Conservation (phyloP, 2,888 invertebrate species). For the Cistogaster globosa region DNA sequence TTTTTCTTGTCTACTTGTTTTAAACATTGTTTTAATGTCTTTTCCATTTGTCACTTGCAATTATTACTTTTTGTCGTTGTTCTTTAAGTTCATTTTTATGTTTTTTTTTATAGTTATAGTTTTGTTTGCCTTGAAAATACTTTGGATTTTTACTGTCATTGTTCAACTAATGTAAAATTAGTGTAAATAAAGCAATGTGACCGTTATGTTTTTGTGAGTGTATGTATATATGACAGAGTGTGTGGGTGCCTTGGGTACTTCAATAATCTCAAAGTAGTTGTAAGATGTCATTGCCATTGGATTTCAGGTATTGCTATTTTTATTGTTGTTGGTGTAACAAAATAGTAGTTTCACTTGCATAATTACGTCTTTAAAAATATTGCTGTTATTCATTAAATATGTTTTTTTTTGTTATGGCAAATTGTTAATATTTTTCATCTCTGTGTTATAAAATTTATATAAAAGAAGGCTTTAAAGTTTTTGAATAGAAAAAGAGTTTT, state of each 20-base stretch:
- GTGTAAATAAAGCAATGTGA: conserved; percentile 63
- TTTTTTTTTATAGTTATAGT: conserved; percentile 40
- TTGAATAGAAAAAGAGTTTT: background rate
- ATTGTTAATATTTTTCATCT: background rate
- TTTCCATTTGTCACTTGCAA: conserved; percentile 70
- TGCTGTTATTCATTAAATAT: conserved; percentile 77
- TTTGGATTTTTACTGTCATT: conserved; percentile 45
- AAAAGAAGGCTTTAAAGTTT: background rate
- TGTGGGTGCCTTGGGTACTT: background rate
- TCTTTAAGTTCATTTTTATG: conserved; percentile 15
- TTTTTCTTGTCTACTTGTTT: conserved; percentile 37
- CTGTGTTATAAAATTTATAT: background rate
- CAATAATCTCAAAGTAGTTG: conserved; percentile 40
- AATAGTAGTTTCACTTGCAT: conserved; percentile 75
- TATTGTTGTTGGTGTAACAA: conserved; percentile 42
- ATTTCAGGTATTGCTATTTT: background rate
- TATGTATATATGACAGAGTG: background rate
- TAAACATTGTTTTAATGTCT: conserved; percentile 61
- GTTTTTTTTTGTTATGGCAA: conserved; percentile 12
- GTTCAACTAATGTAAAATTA: conserved; percentile 63
- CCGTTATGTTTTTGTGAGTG: conserved; percentile 41
- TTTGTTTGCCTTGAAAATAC: conserved; percentile 48
- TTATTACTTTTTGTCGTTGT: conserved; percentile 51
- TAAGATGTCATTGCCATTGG: conserved; percentile 64
- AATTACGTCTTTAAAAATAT: conserved; percentile 79